Conservation (phyloP, 2,888 invertebrate species). For the Acanthosepion pharaonis region DNA sequence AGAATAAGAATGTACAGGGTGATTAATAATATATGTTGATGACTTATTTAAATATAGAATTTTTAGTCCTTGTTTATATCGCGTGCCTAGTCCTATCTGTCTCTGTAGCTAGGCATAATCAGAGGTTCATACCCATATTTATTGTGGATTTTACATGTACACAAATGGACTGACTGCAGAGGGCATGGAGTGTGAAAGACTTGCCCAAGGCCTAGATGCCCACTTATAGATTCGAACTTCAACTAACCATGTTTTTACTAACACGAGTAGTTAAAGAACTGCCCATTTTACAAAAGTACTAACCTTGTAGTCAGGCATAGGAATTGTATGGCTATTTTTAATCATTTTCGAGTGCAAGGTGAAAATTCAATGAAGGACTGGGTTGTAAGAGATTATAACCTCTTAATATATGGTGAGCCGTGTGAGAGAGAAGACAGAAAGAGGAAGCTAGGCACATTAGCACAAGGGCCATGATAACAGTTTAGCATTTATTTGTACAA, state of each 20-base stretch:
- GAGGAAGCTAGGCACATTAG: constrained; percentile 33
- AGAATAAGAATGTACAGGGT: constrained; percentile 9
- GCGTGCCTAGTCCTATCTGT: not conserved
- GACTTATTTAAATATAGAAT: constrained; percentile 21
- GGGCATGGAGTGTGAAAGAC: constrained; percentile 20
- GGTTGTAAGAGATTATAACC: not conserved
- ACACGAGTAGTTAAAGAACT: not conserved
- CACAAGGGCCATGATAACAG: constrained; percentile 8
- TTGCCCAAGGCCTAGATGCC: not conserved
- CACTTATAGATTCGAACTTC: not conserved
- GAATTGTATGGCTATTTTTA: not conserved
- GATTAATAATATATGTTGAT: constrained; percentile 33
- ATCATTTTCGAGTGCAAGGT: not conserved
- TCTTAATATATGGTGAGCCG: not conserved
- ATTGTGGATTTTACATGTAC: not conserved
- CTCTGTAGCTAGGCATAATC: not conserved
- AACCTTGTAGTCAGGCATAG: not conserved
- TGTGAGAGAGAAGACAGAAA: not conserved
- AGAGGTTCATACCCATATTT: not conserved
- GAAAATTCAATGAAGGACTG: not conserved
- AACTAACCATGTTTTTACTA: not conserved
- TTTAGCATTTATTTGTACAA: constrained; percentile 20
- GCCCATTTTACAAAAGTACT: not conserved
- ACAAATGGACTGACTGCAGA: constrained; percentile 33
- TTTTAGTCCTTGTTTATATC: not conserved